Conservation (phyloP, 2,888 invertebrate genomes). For the Tetrapedia diversipes region DNA sequence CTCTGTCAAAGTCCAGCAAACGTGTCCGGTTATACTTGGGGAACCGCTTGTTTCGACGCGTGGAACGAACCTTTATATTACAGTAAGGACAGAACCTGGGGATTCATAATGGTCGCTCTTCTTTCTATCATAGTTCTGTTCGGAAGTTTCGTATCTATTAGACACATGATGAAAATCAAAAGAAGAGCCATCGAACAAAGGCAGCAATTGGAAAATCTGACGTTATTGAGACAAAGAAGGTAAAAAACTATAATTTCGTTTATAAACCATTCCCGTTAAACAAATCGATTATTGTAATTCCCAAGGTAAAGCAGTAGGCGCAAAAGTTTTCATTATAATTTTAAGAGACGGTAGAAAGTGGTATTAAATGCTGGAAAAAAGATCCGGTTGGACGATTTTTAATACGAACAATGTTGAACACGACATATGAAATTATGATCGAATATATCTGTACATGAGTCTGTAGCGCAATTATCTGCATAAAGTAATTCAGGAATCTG, state of each 20-base stretch:
- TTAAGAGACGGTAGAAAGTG: neutral
- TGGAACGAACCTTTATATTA: slow-evolving; percentile 83
- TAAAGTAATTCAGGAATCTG: slow-evolving; percentile 40
- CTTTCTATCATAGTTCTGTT: slow-evolving; percentile 84
- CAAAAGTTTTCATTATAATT: neutral
- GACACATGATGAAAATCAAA: slow-evolving; percentile 85
- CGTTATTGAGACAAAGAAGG: slow-evolving; percentile 82
- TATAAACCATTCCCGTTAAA: no score
- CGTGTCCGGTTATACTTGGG: slow-evolving; percentile 88
- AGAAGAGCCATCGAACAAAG: slow-evolving; percentile 84
- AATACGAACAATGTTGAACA: neutral
- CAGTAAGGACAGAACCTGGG: slow-evolving; percentile 72
- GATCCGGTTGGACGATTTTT: no score
- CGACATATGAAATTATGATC: no score
- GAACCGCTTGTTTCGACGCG: slow-evolving; percentile 86
- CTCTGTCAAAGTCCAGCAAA: slow-evolving; percentile 87
- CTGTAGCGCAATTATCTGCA: slow-evolving; percentile 20
- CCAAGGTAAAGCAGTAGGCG: neutral
- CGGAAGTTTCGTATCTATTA: slow-evolving; percentile 84
- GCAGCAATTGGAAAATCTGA: slow-evolving; percentile 84
- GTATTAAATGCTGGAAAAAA: no score
- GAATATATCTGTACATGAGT: no score
- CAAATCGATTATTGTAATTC: neutral
- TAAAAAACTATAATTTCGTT: no score
- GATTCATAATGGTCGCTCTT: slow-evolving; percentile 73